Percentiles rank a stretch among this genome's conserved stretches.
Evolutionary conservation across 2,113 vertebrate species (phyloP).

Genomic region (Seriola rivoliana): DNA sequence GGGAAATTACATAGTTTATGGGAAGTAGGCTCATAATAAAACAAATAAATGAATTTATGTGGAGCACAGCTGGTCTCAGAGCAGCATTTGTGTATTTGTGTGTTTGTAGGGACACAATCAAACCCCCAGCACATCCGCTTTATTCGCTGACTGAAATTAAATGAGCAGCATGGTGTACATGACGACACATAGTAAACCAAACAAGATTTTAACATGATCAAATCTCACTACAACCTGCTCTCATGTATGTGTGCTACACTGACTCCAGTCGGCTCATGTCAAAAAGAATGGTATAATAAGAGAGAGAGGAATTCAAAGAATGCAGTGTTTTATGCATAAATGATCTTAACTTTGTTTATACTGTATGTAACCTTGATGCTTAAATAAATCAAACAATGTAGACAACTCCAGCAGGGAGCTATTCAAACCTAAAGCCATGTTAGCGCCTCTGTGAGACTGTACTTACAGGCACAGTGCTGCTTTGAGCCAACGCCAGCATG

Average conservation of each 20-base stretch:
- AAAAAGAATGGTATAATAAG: too few species aligned
- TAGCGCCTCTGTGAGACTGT: not conserved
- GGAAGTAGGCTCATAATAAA: constrained; percentile 28
- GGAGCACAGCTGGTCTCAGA: constrained; percentile 40
- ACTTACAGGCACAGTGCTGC: too few species aligned
- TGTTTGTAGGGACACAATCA: not conserved
- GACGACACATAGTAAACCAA: not conserved
- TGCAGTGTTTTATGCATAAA: not conserved
- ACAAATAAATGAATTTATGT: constrained; percentile 25
- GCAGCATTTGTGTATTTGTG: constrained; percentile 5
- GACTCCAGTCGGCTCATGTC: too few species aligned
- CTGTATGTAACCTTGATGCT: not conserved
- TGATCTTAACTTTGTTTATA: not conserved
- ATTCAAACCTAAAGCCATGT: not conserved
- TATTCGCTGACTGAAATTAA: not conserved
- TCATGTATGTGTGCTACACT: not conserved
- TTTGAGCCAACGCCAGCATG: too few species aligned
- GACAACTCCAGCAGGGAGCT: not conserved
- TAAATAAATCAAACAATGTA: not conserved
- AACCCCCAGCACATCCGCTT: not conserved
- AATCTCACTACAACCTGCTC: not conserved
- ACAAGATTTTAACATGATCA: not conserved
- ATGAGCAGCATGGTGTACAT: not conserved
- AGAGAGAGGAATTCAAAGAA: not conserved
- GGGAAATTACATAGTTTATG: constrained; percentile 14